Evolutionary conservation across 2,888 invertebrate species (phyloP), one percentile per base, ranked within the genome.

Genomic region (Lasioglossum zephyrum): DNA sequence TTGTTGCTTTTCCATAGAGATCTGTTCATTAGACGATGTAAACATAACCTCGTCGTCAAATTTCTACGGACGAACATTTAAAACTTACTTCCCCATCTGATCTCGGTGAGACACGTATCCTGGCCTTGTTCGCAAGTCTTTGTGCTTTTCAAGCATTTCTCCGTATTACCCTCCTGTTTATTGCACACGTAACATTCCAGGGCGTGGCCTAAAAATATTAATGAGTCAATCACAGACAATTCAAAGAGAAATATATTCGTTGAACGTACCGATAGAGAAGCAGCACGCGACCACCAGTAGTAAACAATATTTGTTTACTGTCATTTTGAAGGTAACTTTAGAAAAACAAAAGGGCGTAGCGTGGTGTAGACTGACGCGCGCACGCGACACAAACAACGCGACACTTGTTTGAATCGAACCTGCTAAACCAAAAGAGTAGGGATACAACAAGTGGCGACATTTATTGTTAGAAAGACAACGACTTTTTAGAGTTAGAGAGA

Each of bases 171-270:
- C 90, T 98, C 98, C 96, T 99, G 99, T 92, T 98, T 97, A 88
- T 97, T 96, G 95, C 99, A 99, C 22, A 99, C 99, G 94, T 99
- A 99, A 95, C 99, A 99, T 96, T 99, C 99, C 89, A 99, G 96
- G 88, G 97, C 96, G 93, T 95, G 93, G 92, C 96, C 97, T 97
- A 93, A 92, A 78, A 82, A 73, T 11, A 53, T 31, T 72, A 22
- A n/a, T n/a, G 13, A 76, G 39, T 73, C 70, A 80, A 44, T 2
- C 5, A 26, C 13, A 78, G 9, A 3, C 11, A 8, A 0, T 13
- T 47, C 6, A 9, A 8, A n/a, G n/a, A 60, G 39, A n/a, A 16
- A 0, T 11, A 69, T 49, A 31, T 63, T 78, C 22, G 41, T 4
- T 18, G 1, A 53, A 70, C 73, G 9, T 89, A 89, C 89, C 72